Base-by-base conservation (phyloP, 2,797 vertebrate species). In the Falco naumanni region DNA sequence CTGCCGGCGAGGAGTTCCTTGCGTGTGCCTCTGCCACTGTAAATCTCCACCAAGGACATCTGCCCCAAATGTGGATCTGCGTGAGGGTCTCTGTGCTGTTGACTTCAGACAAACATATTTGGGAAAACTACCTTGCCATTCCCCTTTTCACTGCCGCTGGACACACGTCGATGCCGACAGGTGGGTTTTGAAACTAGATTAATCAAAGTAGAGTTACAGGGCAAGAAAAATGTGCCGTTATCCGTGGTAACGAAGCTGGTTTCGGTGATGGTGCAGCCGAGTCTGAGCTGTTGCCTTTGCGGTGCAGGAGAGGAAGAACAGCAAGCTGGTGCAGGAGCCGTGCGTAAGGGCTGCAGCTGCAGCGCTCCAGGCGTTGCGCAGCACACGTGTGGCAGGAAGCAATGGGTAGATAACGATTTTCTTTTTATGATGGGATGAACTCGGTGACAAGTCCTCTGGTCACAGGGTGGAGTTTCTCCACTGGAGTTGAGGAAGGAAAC, bases 151-250 rank as follows among this genome's bases (percentile, higher is more conserved):
- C 37, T 4, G 21, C 84, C 75, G 54, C 75, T 63, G 29, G 72
- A 6, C 26, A 4, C 3, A 7, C 11, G 3, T 24, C 34, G 68
- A 22, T 77, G 29, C 48, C 16, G n/a, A 4, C 22, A 9, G 79
- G 54, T 45, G 33, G 57, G 57, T 61, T 89, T 31, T 37, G 59
- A 84, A 76, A 34, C 50, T 6, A 13, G 28, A 7, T 9, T 11
- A 24, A 29, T 54, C 1, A 1, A 16, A 28, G n/a, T 16, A 45
- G 39, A 69, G 48, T n/a, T 15, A 15, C 11, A 53, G 60, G 33
- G n/a, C 14, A 34, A 45, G 41, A 47, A 41, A 54, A 45, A 25
- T 0, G 0, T 71, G 29, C n/a, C 5, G 2, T 11, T 11, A 12
- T 18, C 16, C 16, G 9, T 61, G 71, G 11, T 33, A 6, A 11